These are phyloP conservation scores for Caradrina kadenii DNA, from an alignment of 2,888 invertebrate species.

Conservation along the genomic window DNA sequence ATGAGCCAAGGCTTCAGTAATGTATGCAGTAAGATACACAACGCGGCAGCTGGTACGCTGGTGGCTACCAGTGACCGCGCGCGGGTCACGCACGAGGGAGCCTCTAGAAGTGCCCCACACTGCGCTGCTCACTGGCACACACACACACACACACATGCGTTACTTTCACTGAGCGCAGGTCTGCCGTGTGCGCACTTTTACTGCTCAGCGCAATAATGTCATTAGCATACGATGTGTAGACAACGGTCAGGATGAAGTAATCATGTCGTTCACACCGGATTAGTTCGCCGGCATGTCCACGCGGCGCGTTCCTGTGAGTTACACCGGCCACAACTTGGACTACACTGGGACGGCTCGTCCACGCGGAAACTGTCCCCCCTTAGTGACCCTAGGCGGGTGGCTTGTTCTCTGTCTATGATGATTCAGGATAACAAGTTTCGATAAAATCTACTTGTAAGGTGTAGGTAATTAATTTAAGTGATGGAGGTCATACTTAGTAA, in stretches of 20 bases:
- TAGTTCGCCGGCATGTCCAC: neutral
- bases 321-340: too few relatives aligned
- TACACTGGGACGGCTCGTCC: neutral
- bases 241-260: neutral
- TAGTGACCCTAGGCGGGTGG: neutral
- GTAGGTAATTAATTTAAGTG: too few relatives aligned
- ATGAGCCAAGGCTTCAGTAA: too few relatives aligned
- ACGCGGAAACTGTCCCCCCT: neutral
- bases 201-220: slow-evolving; percentile 9
- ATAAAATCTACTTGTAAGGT: neutral
- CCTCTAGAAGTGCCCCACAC: slow-evolving; percentile 10
- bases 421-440: neutral
- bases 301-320: too few relatives aligned
- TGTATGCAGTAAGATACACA: too few relatives aligned
- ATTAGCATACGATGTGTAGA: slow-evolving; percentile 7
- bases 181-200: neutral
- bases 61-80: neutral
- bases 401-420: neutral
- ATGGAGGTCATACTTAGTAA: neutral
- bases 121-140: too few relatives aligned
- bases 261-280: neutral
- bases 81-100: neutral
- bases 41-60: too few relatives aligned
- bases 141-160: too few relatives aligned
- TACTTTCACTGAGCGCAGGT: neutral